Conservation (phyloP, 35 echinoderm and acorn worm species). For the Apostichopus californicus region DNA sequence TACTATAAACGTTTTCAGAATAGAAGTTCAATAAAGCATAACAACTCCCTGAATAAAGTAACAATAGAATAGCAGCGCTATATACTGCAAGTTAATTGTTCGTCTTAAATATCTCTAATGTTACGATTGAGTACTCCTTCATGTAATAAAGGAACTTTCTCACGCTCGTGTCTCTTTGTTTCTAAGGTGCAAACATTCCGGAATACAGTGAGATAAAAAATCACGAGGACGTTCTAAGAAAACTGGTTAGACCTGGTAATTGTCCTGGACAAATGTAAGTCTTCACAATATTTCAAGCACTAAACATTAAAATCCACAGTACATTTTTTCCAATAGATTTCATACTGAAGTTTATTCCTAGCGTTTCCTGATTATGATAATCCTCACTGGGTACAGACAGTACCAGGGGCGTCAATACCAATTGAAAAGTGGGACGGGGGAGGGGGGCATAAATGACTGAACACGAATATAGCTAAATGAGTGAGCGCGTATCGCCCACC, state of each 20-base stretch:
- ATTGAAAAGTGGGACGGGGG: too few species aligned
- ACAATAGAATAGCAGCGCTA: background rate
- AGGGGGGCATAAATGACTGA: too few species aligned
- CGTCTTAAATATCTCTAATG: too few species aligned
- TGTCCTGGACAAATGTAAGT: slow-evolving; percentile 18
- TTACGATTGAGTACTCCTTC: background rate
- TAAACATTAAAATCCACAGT: too few species aligned
- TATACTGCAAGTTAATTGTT: background rate
- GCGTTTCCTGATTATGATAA: too few species aligned
- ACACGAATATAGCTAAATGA: too few species aligned
- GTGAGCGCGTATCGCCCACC: too few species aligned
- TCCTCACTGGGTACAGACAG: too few species aligned
- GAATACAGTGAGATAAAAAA: background rate
- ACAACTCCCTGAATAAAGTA: background rate
- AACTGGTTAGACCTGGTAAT: background rate
- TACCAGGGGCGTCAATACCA: too few species aligned
- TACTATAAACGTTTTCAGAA: background rate
- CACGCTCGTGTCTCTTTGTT: background rate
- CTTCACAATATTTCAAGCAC: too few species aligned
- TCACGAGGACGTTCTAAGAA: background rate
- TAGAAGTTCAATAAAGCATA: background rate
- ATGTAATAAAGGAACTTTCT: background rate
- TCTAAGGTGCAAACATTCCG: background rate
- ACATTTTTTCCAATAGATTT: too few species aligned
- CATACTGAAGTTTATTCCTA: too few species aligned